Evolutionary conservation across 2,113 vertebrate genomes (phyloP), one percentile per base, ranked within the genome.

Genomic region (Corythoichthys intestinalis): DNA sequence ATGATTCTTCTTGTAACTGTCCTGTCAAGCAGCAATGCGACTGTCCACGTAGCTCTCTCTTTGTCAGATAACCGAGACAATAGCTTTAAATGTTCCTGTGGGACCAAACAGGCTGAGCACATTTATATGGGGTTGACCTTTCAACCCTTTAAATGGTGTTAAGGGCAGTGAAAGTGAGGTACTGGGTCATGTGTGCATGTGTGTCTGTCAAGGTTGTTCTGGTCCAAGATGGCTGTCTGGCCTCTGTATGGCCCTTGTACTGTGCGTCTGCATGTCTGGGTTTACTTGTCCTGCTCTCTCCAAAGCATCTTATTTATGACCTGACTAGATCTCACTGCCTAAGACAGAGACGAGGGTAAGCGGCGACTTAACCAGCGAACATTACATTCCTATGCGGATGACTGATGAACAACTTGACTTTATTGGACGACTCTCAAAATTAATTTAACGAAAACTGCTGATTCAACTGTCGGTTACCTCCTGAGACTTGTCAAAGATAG

Each of bases 241-340:
- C 78, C 73, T 63, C 20, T 47, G 5, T 28, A 73, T 70, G 65
- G 61, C 70, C 80, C 64, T 71, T 69, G 59, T 60, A 38, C 60
- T 54, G 7, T 84, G 69, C 34, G 73, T 85, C 79, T 86, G 71
- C 52, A 38, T 79, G 76, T 88, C 81, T 84, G 82, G 73, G 73
- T 67, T 77, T 12, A 17, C 65, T 66, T 62, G 53, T 86, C 86
- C 78, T 85, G 74, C 75, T 83, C 79, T 44, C 54, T 69, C 72
- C 74, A 73, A 59, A 52, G 44, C 15, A 44, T 48, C 62, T 90
- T 86, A 90, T 91, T 91, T 88, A 88, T 78, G 87, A 82, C 67
- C 74, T 8, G 56, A 73, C 72, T 67, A 53, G 47, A 64, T 70
- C 70, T 70, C 10, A 66, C 74, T 70, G 63, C 54, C 66, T 41